phyloP scores from a whole-genome alignment of 2,888 invertebrate genomes.

The Junonia oenone region DNA sequence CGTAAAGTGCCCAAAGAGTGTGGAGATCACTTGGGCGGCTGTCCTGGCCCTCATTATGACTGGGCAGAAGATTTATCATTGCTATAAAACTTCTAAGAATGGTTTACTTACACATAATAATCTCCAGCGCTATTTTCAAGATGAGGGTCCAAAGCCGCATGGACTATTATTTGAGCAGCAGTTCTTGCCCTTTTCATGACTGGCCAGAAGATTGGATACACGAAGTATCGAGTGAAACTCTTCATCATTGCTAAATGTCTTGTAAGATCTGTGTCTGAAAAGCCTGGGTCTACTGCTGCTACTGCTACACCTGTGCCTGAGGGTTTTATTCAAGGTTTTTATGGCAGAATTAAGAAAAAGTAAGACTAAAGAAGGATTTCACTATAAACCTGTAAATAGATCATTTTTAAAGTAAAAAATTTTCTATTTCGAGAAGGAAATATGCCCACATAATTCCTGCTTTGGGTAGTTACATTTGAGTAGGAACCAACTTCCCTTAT shows the following conservation, averaged over 20 bases:
- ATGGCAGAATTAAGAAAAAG: neutral
- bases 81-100: no score
- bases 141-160: slow-evolving; percentile 83
- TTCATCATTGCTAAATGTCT: slow-evolving; percentile 85
- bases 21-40: no score
- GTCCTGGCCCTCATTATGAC: no score
- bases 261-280: slow-evolving; percentile 87
- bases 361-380: no score
- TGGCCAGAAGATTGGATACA: slow-evolving; percentile 85
- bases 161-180: slow-evolving; percentile 83
- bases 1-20: no score
- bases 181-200: slow-evolving; percentile 85
- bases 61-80: no score
- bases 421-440: no score
- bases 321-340: neutral
- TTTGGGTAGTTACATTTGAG: no score
- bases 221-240: slow-evolving; percentile 79
- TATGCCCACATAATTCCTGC: no score
- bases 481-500: no score
- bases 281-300: slow-evolving; percentile 91
- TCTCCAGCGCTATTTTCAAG: slow-evolving; percentile 82
- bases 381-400: no score
- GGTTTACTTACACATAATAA: slow-evolving; percentile 85
- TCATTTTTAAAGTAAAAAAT: no score
- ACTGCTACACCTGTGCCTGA: slow-evolving; percentile 88